These are phyloP conservation scores for Erebia aethiops DNA, from an alignment of 2,888 invertebrate species.

Conservation along the genomic window DNA sequence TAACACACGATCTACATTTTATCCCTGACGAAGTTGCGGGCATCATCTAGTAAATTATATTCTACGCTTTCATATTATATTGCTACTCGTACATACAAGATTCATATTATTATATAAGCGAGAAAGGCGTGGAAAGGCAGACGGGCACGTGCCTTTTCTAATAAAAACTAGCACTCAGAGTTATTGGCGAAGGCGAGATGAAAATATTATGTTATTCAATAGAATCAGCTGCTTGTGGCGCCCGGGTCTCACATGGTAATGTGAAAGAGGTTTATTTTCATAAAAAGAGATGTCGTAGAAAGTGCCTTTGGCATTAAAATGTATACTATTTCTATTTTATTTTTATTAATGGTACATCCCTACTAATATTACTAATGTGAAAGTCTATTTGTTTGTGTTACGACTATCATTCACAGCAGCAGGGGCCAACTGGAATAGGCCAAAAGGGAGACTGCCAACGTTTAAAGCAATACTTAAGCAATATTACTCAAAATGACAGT, in stretches of 20 bases:
- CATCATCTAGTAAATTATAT: background rate
- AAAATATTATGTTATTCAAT: slow-evolving; percentile 22
- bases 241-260: background rate
- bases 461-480: too few species aligned
- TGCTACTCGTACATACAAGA: background rate
- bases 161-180: slow-evolving; percentile 33
- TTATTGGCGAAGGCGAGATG: slow-evolving; percentile 17
- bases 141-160: slow-evolving; percentile 31
- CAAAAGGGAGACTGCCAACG: too few species aligned
- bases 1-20: too few species aligned
- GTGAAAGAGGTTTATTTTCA: slow-evolving; percentile 6
- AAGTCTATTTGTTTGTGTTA: too few species aligned
- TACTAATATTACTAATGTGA: too few species aligned
- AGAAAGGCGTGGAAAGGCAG: slow-evolving; percentile 26
- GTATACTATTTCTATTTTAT: too few species aligned
- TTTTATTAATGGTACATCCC: too few species aligned
- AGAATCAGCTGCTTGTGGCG: slow-evolving; percentile 16
- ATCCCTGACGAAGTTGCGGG: too few species aligned
- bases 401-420: too few species aligned
- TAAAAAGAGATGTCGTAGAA: background rate
- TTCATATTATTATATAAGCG: background rate
- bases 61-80: background rate
- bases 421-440: too few species aligned
- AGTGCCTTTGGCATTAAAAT: too few species aligned
- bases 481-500: too few species aligned